phyloP scores from a whole-genome alignment of 2,797 vertebrate species.

The Enteromius fasciolatus region DNA sequence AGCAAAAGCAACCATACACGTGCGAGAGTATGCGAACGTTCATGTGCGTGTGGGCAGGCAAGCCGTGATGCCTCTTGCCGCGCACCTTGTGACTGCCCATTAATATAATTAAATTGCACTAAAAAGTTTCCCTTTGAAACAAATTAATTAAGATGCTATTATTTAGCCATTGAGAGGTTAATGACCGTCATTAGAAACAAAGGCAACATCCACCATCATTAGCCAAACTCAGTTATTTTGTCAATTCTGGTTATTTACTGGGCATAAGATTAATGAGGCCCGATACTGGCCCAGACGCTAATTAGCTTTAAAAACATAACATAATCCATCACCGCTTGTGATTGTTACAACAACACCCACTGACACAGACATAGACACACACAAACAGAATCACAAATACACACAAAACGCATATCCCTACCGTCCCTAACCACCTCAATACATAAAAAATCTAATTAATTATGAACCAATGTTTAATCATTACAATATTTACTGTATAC shows the following conservation, averaged over 20 bases:
- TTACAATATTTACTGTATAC: not conserved
- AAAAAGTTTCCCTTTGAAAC: slow-evolving; percentile 82
- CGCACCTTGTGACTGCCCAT: slow-evolving; percentile 73
- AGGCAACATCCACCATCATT: slow-evolving; percentile 93
- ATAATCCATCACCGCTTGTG: slow-evolving; percentile 94
- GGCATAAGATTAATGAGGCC: slow-evolving; percentile 91
- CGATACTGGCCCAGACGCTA: slow-evolving; percentile 90
- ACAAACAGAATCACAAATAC: slow-evolving; percentile 22
- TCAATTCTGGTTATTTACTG: slow-evolving; percentile 98
- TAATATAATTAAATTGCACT: slow-evolving; percentile 82
- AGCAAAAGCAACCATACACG: slow-evolving; percentile 2
- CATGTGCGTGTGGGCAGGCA: slow-evolving; percentile 54
- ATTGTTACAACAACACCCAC: slow-evolving; percentile 83
- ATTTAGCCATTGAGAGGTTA: slow-evolving; percentile 90
- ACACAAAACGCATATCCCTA: not conserved
- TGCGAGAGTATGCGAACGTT: slow-evolving; percentile 10
- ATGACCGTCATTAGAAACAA: slow-evolving; percentile 88
- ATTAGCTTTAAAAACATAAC: slow-evolving; percentile 99
- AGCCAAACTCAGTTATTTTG: slow-evolving; percentile 98
- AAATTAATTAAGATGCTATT: slow-evolving; percentile 86
- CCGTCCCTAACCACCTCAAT: not conserved
- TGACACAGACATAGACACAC: slow-evolving; percentile 49
- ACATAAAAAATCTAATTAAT: not conserved
- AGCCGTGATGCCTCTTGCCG: slow-evolving; percentile 57
- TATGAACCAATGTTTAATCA: not conserved